A percentile compares a stretch with the other conserved stretches of the same genome.
Evolutionary conservation across 1,140 invertebrate genomes (phyloP).

Genomic region (Antheraea mylitta): DNA sequence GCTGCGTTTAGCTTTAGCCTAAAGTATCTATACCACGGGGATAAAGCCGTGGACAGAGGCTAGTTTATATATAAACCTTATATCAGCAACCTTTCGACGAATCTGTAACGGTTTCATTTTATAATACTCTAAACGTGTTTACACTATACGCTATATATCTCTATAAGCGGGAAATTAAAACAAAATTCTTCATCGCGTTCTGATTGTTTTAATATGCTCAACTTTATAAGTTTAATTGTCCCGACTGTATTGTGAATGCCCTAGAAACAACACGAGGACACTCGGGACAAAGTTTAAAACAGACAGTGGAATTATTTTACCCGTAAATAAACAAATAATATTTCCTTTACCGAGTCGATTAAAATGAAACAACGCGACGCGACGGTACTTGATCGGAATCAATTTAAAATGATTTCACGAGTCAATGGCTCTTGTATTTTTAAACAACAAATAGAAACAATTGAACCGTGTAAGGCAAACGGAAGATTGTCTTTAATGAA

Average conservation of each 20-base stretch:
- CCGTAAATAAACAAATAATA: background rate
- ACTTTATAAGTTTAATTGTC: background rate
- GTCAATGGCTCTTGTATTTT: slow-evolving; percentile 6
- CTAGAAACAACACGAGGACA: background rate
- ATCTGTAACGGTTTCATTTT: no score
- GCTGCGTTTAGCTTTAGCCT: no score
- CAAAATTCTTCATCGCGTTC: no score
- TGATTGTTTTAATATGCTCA: no score
- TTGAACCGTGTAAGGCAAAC: background rate
- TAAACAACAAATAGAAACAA: background rate
- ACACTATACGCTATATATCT: no score
- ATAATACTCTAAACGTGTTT: no score
- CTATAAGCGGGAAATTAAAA: no score
- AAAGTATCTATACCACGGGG: no score
- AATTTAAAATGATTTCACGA: slow-evolving; percentile 14
- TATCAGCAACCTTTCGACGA: no score
- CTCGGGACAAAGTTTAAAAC: background rate
- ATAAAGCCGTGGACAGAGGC: no score
- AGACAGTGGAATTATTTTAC: background rate
- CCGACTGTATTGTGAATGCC: background rate
- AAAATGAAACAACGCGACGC: background rate
- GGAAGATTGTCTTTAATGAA: slow-evolving; percentile 11
- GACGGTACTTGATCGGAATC: background rate
- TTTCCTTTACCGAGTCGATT: background rate
- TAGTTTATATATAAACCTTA: no score